phyloP scores from a whole-genome alignment of 2,797 vertebrate genomes.

The Phoxinus dragarum region DNA sequence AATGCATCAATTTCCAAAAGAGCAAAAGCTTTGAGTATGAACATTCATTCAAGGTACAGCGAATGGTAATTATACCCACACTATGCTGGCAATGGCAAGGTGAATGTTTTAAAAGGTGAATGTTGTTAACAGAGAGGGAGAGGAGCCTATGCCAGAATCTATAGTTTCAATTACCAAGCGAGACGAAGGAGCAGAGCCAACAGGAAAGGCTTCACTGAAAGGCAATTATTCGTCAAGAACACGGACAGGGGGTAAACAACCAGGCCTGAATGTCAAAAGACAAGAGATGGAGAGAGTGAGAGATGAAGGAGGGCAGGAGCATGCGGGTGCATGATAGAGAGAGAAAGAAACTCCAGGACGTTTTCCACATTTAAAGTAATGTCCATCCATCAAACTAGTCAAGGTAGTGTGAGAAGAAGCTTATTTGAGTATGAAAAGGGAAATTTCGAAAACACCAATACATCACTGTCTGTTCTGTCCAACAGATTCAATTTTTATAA shows the following conservation, averaged over 20 bases:
- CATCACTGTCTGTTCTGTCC: neutral
- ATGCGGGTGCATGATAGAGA: neutral
- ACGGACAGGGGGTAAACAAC: slow-evolving; percentile 53
- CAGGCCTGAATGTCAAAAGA: slow-evolving; percentile 56
- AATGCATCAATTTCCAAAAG: slow-evolving; percentile 14
- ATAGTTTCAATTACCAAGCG: slow-evolving; percentile 62
- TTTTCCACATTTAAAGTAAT: slow-evolving; percentile 38
- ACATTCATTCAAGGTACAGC: slow-evolving; percentile 38
- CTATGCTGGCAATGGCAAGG: slow-evolving; percentile 46
- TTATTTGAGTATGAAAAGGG: slow-evolving; percentile 35
- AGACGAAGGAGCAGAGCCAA: slow-evolving; percentile 40
- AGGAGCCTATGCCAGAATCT: slow-evolving; percentile 58
- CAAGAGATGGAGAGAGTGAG: slow-evolving; percentile 38
- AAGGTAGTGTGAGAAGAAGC: slow-evolving; percentile 11
- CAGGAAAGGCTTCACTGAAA: slow-evolving; percentile 51
- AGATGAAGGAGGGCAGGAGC: neutral
- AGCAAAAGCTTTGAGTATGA: slow-evolving; percentile 28
- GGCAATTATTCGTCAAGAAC: slow-evolving; percentile 56
- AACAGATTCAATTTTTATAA: neutral
- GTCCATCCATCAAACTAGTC: slow-evolving; percentile 40
- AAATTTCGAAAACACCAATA: slow-evolving; percentile 22
- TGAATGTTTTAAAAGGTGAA: slow-evolving; percentile 52
- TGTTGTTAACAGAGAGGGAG: slow-evolving; percentile 43
- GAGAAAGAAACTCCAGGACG: slow-evolving; percentile 1
- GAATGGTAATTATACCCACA: slow-evolving; percentile 47